A percentile compares a stretch with the other conserved stretches of the same genome.
Evolutionary conservation across 37 sponge, comb jelly and placozoan species (phyloP).

Genomic region (Mnemiopsis leidyi): DNA sequence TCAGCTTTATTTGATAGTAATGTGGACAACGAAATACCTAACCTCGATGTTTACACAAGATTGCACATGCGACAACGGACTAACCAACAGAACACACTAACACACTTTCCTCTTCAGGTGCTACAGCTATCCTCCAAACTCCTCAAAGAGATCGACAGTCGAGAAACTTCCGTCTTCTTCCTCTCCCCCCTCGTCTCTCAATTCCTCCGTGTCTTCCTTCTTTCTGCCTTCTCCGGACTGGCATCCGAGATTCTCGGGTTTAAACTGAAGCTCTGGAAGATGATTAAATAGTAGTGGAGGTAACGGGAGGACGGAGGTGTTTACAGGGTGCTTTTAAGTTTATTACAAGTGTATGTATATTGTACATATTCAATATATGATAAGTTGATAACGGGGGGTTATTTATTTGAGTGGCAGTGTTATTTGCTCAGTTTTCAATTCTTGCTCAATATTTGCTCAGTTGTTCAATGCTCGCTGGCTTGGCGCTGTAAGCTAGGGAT

Average conservation of each 20-base stretch:
- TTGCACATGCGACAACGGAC: no score
- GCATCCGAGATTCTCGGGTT: slow-evolving; percentile 58
- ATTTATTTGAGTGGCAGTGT: background rate
- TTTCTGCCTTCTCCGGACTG: slow-evolving; percentile 60
- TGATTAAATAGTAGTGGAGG: background rate
- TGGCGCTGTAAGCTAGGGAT: no score
- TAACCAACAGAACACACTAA: no score
- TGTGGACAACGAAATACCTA: no score
- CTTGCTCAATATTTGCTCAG: background rate
- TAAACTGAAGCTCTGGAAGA: slow-evolving; percentile 55
- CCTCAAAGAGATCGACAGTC: slow-evolving; percentile 46
- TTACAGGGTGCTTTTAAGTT: background rate
- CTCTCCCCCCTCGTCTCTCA: slow-evolving; percentile 56
- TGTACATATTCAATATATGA: background rate
- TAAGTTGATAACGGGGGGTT: background rate
- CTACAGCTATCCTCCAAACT: slow-evolving; percentile 42
- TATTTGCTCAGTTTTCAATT: background rate
- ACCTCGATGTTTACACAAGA: no score
- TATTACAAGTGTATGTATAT: background rate
- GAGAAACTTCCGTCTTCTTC: slow-evolving; percentile 39
- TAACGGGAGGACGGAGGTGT: background rate
- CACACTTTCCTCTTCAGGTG: background rate
- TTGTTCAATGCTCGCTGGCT: background rate
- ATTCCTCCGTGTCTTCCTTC: slow-evolving; percentile 61
- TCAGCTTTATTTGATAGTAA: no score